Evolutionary conservation across 2,888 invertebrate genomes (phyloP).

Genomic region (Latheticus oryzae): DNA sequence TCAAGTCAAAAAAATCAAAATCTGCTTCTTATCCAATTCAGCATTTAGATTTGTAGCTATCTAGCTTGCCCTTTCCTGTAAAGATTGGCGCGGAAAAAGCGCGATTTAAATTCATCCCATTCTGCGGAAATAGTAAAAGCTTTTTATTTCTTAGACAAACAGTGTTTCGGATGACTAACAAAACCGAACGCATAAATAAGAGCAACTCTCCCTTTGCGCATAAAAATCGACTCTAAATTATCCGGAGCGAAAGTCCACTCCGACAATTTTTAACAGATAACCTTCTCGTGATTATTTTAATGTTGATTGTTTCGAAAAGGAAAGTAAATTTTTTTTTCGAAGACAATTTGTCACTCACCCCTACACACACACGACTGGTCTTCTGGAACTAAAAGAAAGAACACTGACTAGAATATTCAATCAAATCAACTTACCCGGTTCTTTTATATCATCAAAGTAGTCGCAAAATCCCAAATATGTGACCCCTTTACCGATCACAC

Average conservation of each 20-base stretch:
- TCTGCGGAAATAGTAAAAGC: constrained; percentile 37
- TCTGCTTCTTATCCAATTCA: no score
- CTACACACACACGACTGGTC: constrained; percentile 60
- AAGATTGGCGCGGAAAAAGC: no score
- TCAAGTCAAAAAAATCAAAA: no score
- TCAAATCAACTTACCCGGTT: constrained; percentile 63
- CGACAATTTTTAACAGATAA: constrained; percentile 2
- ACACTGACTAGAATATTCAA: constrained; percentile 65
- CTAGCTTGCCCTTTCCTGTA: no score
- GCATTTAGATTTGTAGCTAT: no score
- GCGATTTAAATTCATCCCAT: constrained; percentile 36
- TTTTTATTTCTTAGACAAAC: constrained; percentile 41
- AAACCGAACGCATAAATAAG: constrained; percentile 31
- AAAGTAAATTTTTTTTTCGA: constrained; percentile 18
- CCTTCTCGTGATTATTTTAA: constrained; percentile 15
- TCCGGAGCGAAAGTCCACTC: no score
- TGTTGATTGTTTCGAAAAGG: constrained; percentile 12
- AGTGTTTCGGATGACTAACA: constrained; percentile 33
- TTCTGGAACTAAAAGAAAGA: constrained; percentile 63
- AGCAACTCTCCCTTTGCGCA: background rate
- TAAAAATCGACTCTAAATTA: constrained; percentile 11
- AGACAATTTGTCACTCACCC: constrained; percentile 43
- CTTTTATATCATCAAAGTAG: constrained; percentile 62
- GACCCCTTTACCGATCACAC: constrained; percentile 61
- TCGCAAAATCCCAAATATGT: constrained; percentile 62